A percentile compares a stretch with the other conserved stretches of the same genome.
Conservation (phyloP, 2,113 vertebrate species). For the Sclerurus mexicanus region DNA sequence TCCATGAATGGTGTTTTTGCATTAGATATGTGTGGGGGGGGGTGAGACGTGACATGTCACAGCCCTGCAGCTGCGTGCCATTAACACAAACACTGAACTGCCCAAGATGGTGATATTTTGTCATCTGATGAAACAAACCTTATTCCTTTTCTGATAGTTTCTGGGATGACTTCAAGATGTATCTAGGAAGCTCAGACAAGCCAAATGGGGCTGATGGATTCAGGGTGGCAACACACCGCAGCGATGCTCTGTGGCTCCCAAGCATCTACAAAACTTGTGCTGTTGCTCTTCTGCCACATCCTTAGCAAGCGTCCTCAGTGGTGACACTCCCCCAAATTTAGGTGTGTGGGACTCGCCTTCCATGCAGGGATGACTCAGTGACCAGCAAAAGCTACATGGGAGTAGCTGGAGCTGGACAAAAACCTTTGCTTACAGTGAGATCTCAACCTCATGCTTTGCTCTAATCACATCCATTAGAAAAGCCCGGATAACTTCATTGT, state of each 20-base stretch:
- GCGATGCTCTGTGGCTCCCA: not conserved
- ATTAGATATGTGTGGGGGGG: not conserved
- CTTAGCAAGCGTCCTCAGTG: not conserved
- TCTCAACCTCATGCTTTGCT: not conserved
- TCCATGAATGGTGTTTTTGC: not conserved
- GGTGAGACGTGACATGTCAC: conserved; percentile 8
- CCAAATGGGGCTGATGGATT: not conserved
- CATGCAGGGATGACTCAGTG: not conserved
- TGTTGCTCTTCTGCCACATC: not conserved
- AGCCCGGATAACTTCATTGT: not conserved
- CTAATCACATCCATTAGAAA: not conserved
- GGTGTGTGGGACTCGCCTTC: not conserved
- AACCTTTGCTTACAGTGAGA: not conserved
- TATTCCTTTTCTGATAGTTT: not conserved
- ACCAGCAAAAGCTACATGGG: not conserved
- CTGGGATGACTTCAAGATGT: conserved; percentile 35
- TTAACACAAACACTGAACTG: conserved; percentile 15
- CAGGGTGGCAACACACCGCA: not conserved
- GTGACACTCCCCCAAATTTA: not conserved
- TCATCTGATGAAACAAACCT: not conserved
- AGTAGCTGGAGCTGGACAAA: not conserved
- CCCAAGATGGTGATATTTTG: not conserved
- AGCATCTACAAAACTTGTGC: not conserved
- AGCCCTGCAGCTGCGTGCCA: conserved; percentile 59
- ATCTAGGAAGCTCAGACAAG: not conserved